A percentile compares a stretch with the other conserved stretches of the same genome.
phyloP scores from a whole-genome alignment of 2,888 invertebrate species.

The Sipha maydis region DNA sequence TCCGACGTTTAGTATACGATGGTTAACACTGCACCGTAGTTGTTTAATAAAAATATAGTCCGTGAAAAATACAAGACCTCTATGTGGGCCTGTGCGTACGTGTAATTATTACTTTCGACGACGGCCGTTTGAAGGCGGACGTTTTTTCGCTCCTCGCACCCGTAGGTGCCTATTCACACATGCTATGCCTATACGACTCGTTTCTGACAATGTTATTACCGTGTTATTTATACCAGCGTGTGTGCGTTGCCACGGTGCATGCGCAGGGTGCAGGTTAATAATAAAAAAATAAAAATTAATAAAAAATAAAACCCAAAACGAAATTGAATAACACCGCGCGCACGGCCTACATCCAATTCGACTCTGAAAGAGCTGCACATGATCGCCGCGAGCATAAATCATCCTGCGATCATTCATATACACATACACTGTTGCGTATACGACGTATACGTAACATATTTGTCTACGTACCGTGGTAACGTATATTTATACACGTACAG shows the following conservation, averaged over 20 bases:
- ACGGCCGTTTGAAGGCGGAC: slow-evolving; percentile 43
- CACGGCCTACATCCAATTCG: slow-evolving; percentile 10
- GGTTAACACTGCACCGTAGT: neutral
- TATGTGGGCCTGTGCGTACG: neutral
- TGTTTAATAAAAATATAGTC: slow-evolving; percentile 16
- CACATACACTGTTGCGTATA: neutral
- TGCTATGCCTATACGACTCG: neutral
- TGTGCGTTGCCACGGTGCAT: neutral
- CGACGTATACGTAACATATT: too few species aligned
- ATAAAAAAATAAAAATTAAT: neutral
- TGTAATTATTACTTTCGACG: slow-evolving; percentile 40
- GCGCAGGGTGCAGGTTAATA: neutral
- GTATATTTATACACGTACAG: too few species aligned
- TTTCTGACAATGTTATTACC: slow-evolving; percentile 53
- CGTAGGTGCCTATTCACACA: neutral
- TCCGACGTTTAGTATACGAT: slow-evolving; percentile 1
- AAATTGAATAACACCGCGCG: slow-evolving; percentile 43
- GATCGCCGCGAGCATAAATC: slow-evolving; percentile 27
- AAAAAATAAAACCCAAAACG: slow-evolving; percentile 1
- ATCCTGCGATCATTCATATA: slow-evolving; percentile 20
- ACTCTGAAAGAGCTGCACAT: neutral
- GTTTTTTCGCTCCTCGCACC: slow-evolving; percentile 44
- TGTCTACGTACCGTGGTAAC: too few species aligned
- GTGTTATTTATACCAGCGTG: slow-evolving; percentile 16
- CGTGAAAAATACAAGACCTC: slow-evolving; percentile 31